Evolutionary conservation across 2,888 invertebrate species (phyloP).

Genomic region (Brachypterus glaber): DNA sequence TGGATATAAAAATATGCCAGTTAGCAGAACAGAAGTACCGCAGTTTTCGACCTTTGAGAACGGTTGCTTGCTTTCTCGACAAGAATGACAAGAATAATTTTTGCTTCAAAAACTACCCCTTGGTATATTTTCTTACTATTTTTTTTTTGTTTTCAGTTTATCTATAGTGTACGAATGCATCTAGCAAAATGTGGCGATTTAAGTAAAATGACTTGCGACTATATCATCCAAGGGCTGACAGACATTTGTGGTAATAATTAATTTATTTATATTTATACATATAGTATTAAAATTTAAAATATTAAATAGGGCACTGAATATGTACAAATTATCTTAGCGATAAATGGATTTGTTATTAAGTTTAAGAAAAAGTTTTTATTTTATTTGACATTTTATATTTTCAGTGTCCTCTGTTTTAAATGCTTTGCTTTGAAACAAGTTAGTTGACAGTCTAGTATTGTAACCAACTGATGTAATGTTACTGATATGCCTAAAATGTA

Average conservation of each 20-base stretch:
- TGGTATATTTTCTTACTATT: background rate
- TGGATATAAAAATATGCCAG: too few species aligned
- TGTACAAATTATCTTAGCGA: background rate
- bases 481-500: too few species aligned
- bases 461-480: too few species aligned
- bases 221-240: constrained; percentile 29
- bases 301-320: background rate
- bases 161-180: constrained; percentile 48
- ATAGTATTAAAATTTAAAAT: background rate
- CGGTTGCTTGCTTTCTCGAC: background rate
- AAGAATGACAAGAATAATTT: background rate
- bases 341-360: background rate
- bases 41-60: background rate
- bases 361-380: too few species aligned
- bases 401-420: too few species aligned
- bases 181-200: constrained; percentile 37
- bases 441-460: too few species aligned
- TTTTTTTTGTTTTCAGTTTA: constrained; percentile 39
- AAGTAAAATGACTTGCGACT: constrained; percentile 34
- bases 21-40: too few species aligned
- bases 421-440: too few species aligned
- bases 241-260: constrained; percentile 4
- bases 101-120: background rate
- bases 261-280: constrained; percentile 19
- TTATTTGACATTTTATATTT: too few species aligned